A percentile compares a stretch with the other conserved stretches of the same genome.
Conservation (phyloP, 2,113 vertebrate genomes). For the Coptodon rendalli region DNA sequence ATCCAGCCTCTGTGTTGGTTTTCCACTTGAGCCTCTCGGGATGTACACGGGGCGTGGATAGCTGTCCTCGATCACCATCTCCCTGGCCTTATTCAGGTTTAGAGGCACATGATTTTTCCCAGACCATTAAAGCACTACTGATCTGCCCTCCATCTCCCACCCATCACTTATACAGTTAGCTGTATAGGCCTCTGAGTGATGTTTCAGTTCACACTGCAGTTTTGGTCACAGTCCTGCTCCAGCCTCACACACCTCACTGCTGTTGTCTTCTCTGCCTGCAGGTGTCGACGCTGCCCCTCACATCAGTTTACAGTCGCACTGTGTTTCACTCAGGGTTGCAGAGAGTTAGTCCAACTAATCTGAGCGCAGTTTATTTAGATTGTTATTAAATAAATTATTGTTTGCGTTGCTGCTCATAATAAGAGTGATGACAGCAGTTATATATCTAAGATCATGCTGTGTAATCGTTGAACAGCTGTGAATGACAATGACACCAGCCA, state of each 20-base stretch:
- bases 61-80: background rate
- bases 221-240: background rate
- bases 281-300: background rate
- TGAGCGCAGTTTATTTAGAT: background rate
- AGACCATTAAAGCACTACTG: background rate
- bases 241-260: background rate
- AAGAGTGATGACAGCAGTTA: background rate
- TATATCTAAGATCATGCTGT: background rate
- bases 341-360: background rate
- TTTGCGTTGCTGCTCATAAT: background rate
- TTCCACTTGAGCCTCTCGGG: background rate
- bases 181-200: background rate
- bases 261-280: background rate
- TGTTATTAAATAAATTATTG: background rate
- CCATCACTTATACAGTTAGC: background rate
- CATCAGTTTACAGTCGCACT: background rate
- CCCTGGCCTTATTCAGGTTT: background rate
- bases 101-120: background rate
- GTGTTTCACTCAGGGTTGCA: background rate
- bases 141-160: background rate
- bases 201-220: background rate
- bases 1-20: background rate
- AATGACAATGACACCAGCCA: background rate
- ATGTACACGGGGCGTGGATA: background rate
- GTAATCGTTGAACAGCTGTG: background rate